phyloP scores from a whole-genome alignment of 2,113 vertebrate genomes.

The Fulmarus glacialis region DNA sequence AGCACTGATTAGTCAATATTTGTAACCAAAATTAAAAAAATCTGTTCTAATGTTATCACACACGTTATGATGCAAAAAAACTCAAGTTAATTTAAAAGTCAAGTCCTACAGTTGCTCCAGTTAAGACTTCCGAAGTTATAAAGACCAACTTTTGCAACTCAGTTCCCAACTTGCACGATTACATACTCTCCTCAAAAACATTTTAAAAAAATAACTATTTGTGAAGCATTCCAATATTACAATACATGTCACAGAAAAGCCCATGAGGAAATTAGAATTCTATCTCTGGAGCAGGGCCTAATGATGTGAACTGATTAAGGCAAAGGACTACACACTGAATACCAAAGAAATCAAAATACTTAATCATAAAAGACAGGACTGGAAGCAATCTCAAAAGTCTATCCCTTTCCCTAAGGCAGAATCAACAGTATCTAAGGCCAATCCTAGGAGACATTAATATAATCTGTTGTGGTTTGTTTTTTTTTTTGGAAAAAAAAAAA shows the following conservation, averaged over 20 bases:
- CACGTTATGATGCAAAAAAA: background rate
- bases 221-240: background rate
- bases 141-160: background rate
- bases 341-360: background rate
- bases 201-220: background rate
- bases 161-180: background rate
- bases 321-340: background rate
- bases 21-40: background rate
- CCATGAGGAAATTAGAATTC: background rate
- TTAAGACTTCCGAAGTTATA: background rate
- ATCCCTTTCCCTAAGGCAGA: background rate
- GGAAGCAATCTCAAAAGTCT: background rate
- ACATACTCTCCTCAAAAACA: background rate
- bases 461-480: background rate
- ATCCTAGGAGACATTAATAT: background rate
- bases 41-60: background rate
- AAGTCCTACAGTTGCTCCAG: background rate
- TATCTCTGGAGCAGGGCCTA: background rate
- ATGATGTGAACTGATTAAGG: background rate
- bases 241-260: background rate
- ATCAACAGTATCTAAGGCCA: background rate
- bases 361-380: background rate
- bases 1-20: background rate
- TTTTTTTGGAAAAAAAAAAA: background rate
- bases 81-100: background rate